These are phyloP conservation scores for Napeogenes sylphis DNA, from an alignment of 2,888 invertebrate species.

Conservation along the genomic window DNA sequence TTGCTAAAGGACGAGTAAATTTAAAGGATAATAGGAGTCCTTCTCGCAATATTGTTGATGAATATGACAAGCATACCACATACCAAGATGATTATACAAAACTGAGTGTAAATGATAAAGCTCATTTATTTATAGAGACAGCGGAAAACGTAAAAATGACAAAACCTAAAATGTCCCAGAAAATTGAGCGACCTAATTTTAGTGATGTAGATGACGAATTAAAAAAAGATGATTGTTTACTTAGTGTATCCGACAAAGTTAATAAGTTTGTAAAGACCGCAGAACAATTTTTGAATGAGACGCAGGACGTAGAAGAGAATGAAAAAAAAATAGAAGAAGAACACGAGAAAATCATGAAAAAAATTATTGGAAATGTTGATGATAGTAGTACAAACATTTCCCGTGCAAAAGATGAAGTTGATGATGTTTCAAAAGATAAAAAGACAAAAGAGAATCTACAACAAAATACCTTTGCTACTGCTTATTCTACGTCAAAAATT, in stretches of 20 bases:
- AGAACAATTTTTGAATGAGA: conserved; percentile 70
- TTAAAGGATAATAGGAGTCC: conserved; percentile 60
- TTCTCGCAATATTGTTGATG: conserved; percentile 61
- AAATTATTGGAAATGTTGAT: conserved; percentile 51
- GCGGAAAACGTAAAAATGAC: conserved; percentile 75
- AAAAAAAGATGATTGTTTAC: conserved; percentile 77
- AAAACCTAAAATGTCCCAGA: conserved; percentile 56
- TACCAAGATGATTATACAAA: conserved; percentile 71
- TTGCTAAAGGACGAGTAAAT: conserved; percentile 70
- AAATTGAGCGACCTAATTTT: conserved; percentile 71
- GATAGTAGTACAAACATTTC: conserved; percentile 40
- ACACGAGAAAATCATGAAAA: conserved; percentile 66
- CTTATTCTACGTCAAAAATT: conserved; percentile 47
- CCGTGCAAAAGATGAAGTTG: conserved; percentile 28
- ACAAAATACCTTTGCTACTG: conserved; percentile 42
- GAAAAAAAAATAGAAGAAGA: conserved; percentile 64
- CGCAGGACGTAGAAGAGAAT: conserved; percentile 54
- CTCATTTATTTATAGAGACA: conserved; percentile 79
- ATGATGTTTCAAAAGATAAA: conserved; percentile 29
- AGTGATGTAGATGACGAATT: conserved; percentile 77
- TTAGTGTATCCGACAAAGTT: conserved; percentile 82
- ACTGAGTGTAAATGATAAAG: conserved; percentile 81
- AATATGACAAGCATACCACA: conserved; percentile 75
- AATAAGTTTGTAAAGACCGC: conserved; percentile 80
- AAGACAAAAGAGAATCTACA: conserved; percentile 36